These are phyloP conservation scores for Pachycephala philippinensis DNA, from an alignment of 2,113 vertebrate species.

Conservation along the genomic window DNA sequence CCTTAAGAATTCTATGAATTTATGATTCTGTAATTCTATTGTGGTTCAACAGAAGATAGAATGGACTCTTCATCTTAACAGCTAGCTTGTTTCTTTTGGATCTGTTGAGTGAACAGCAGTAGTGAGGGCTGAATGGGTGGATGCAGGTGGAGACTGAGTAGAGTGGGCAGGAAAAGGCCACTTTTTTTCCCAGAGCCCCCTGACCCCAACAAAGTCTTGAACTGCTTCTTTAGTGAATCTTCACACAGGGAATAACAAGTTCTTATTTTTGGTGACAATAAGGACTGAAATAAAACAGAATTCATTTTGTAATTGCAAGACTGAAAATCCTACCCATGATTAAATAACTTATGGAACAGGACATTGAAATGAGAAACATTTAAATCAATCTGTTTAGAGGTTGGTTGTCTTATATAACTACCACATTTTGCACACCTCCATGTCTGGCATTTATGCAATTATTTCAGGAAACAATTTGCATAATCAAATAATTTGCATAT, in stretches of 20 bases:
- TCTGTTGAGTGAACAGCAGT: neutral
- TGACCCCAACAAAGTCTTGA: neutral
- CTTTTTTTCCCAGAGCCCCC: neutral
- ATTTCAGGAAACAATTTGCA: neutral
- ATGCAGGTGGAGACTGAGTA: neutral
- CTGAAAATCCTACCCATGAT: neutral
- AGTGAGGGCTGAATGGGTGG: neutral
- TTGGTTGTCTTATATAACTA: neutral
- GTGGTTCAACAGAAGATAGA: neutral
- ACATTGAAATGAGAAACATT: neutral
- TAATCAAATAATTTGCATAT: neutral
- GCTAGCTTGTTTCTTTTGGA: neutral
- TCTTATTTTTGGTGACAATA: neutral
- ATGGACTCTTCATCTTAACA: neutral
- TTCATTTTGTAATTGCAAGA: neutral
- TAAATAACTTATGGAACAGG: neutral
- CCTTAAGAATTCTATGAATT: neutral
- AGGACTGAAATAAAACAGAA: neutral
- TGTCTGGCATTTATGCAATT: conserved; percentile 23
- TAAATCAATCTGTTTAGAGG: neutral
- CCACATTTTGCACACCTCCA: neutral
- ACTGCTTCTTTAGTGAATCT: neutral
- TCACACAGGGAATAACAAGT: neutral
- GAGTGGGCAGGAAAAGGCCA: neutral
- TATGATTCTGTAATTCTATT: neutral